Evolutionary conservation across 2,888 invertebrate genomes (phyloP), one percentile per base, ranked within the genome.

Genomic region (Mesorhabditis sp.): DNA sequence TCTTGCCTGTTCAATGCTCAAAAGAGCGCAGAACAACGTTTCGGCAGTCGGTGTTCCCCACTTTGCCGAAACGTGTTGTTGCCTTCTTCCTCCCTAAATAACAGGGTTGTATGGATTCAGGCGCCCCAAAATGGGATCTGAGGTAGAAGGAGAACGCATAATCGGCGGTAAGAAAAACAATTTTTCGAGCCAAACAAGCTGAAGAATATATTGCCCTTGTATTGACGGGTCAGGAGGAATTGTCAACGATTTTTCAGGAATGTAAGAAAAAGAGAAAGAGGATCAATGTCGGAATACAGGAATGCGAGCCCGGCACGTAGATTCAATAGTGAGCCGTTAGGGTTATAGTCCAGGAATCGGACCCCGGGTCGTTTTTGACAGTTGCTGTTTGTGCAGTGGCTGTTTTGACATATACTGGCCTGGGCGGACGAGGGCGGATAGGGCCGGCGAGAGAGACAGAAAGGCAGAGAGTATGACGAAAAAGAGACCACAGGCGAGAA

Each of bases 361-460:
- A 28, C 28, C 28, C 28, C 28, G 28, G 28, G 28, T 28, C 28
- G 28, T 28, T 28, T 28, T 28, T 28, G 28, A 28, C 28, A 28
- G 28, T 28, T 28, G 28, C 28, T 28, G 28, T 28, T 28, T 28
- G 28, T 28, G 28, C 28, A 28, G 28, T 28, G 28, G 28, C 28
- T 28, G 28, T 28, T 28, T 28, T 28, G 28, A 28, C 28, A 28
- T 28, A 28, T 28, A 28, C 28, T 28, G 28, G 28, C 28, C 10
- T n/a, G 58, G 58, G 58, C 58, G 58, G n/a, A 50, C 7, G 58
- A n/a, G 58, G n/a, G 64, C 13, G 63, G 63, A 62, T 45, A 41
- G 67, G 45, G 67, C 61, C 43, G 43, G 67, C 42, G 67, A 67
- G 61, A 67, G 28, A 45, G 42, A 42, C 43, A 62, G 44, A 41